A percentile compares a stretch with the other conserved stretches of the same genome.
These are phyloP conservation scores for Zonotrichia leucophrys DNA, from an alignment of 2,113 vertebrate species.

Conservation along the genomic window DNA sequence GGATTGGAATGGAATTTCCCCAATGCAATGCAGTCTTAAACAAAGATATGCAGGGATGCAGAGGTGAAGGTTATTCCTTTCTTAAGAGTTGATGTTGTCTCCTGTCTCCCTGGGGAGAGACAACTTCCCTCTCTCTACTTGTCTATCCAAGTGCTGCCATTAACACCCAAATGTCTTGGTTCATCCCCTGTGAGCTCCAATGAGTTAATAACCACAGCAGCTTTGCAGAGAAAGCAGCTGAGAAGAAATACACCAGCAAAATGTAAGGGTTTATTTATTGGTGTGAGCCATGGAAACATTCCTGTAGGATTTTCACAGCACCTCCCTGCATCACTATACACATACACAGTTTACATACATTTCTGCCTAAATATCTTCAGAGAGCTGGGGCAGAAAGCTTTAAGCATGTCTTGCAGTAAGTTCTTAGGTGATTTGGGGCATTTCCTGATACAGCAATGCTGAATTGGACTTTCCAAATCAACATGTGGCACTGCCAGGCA, in stretches of 20 bases:
- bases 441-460: background rate
- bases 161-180: background rate
- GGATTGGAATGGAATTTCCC: background rate
- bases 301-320: background rate
- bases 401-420: background rate
- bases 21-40: background rate
- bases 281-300: background rate
- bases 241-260: background rate
- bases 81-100: background rate
- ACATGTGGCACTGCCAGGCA: background rate
- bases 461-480: background rate
- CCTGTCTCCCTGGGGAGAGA: background rate
- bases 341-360: rapidly evolving
- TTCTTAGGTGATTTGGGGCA: background rate
- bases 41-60: background rate
- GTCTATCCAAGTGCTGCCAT: background rate
- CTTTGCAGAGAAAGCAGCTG: background rate
- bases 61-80: background rate
- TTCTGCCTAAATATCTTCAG: background rate
- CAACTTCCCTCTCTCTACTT: background rate
- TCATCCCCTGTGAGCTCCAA: background rate
- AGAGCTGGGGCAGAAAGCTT: background rate
- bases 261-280: background rate
- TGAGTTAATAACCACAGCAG: background rate
- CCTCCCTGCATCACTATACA: background rate